Evolutionary conservation across 2,797 vertebrate species (phyloP).

Genomic region (Coregonus suidteri): DNA sequence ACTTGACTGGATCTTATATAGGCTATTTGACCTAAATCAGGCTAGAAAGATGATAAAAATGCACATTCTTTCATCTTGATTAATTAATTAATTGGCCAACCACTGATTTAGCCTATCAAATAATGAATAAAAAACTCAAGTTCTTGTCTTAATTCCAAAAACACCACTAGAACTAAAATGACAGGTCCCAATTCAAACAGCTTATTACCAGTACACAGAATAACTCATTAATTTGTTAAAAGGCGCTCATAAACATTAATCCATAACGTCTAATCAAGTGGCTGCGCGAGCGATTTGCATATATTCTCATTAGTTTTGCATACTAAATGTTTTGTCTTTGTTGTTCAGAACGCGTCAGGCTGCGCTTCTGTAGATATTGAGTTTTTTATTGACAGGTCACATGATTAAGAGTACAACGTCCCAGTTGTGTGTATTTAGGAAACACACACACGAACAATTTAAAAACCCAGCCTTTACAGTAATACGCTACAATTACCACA

Average conservation of each 20-base stretch:
- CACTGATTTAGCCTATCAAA: background rate
- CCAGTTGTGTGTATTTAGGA: constrained; percentile 64
- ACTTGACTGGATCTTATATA: background rate
- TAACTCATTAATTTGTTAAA: constrained; percentile 51
- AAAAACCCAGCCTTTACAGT: constrained; percentile 40
- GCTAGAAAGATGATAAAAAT: constrained; percentile 2
- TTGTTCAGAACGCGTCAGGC: constrained; percentile 27
- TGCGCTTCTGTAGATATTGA: constrained; percentile 67
- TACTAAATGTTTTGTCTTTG: constrained; percentile 62
- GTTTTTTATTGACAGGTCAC: constrained; percentile 46
- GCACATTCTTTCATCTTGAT: background rate
- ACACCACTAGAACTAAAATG: background rate
- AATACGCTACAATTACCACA: background rate
- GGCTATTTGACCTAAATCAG: background rate
- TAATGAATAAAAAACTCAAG: background rate
- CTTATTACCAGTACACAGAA: constrained; percentile 9
- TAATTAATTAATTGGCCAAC: background rate
- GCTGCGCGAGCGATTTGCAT: constrained; percentile 63
- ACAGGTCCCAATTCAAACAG: background rate
- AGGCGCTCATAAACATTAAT: constrained; percentile 12
- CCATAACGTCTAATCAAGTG: constrained; percentile 35
- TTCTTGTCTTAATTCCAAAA: background rate
- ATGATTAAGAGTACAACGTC: constrained; percentile 48
- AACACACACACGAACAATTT: constrained; percentile 46
- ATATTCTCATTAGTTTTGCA: constrained; percentile 69